Percentiles rank a stretch among this genome's conserved stretches.
Evolutionary conservation across 2,888 invertebrate species (phyloP).

Genomic region (Loripinus fragilis): DNA sequence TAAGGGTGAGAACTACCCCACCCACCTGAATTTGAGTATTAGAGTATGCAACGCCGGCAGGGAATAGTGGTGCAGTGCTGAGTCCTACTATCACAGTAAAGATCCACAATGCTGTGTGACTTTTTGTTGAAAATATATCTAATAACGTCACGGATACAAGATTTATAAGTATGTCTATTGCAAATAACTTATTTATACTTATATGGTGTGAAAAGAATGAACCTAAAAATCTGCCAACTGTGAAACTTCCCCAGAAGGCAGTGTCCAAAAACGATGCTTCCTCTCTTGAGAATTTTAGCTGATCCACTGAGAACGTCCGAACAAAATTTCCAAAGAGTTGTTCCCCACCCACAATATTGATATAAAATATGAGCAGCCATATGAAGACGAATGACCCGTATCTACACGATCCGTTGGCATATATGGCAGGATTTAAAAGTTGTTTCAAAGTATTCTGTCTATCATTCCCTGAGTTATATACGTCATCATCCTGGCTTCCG

Average conservation of each 20-base stretch:
- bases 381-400: constrained; percentile 51
- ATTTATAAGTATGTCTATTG: constrained; percentile 47
- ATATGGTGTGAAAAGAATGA: constrained; percentile 47
- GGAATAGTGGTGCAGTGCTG: constrained; percentile 56
- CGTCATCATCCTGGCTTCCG: background rate
- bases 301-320: constrained; percentile 57
- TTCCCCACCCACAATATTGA: constrained; percentile 54
- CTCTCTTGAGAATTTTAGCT: constrained; percentile 51
- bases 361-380: constrained; percentile 35
- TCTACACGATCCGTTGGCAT: constrained; percentile 34
- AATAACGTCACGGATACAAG: constrained; percentile 44
- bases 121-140: constrained; percentile 48
- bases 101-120: constrained; percentile 47
- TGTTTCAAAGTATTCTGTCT: background rate
- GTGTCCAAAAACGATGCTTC: constrained; percentile 61
- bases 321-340: constrained; percentile 60
- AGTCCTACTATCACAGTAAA: constrained; percentile 51
- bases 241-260: constrained; percentile 58
- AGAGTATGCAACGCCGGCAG: constrained; percentile 55
- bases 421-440: constrained; percentile 51
- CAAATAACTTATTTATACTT: constrained; percentile 46
- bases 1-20: constrained; percentile 54
- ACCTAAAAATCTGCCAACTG: constrained; percentile 52
- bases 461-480: too few species aligned
- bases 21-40: constrained; percentile 61